Evolutionary conservation across 2,888 invertebrate species (phyloP).

Genomic region (Tethea ocularis): DNA sequence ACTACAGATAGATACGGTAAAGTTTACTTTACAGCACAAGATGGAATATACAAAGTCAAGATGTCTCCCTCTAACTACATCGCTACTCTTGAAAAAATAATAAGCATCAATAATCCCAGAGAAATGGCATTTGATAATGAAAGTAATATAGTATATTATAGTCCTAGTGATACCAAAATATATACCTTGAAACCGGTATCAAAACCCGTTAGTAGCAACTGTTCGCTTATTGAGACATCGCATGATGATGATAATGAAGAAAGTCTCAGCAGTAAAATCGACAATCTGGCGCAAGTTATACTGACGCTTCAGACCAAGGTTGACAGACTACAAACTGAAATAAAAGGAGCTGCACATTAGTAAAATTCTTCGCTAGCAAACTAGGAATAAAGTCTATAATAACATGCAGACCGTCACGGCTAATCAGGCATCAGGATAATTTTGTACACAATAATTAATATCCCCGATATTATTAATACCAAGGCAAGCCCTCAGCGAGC

Average conservation of each 20-base stretch:
- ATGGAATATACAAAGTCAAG: background rate
- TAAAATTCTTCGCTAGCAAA: too few relatives aligned
- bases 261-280: background rate
- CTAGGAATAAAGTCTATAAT: too few relatives aligned
- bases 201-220: background rate
- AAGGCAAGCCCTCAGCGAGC: too few relatives aligned
- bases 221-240: background rate
- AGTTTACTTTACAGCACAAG: background rate
- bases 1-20: background rate
- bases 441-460: too few relatives aligned
- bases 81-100: background rate
- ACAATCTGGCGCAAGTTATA: background rate
- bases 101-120: background rate
- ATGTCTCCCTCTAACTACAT: too few relatives aligned
- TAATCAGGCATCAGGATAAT: too few relatives aligned
- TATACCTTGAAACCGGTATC: background rate
- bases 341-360: background rate
- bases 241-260: background rate
- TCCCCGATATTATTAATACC: too few relatives aligned
- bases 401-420: too few relatives aligned
- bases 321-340: background rate
- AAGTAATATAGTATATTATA: background rate
- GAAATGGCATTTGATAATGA: background rate
- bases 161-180: background rate
- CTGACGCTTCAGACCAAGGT: background rate